Percentiles rank a stretch among this genome's conserved stretches.
phyloP scores from a whole-genome alignment of 2,113 vertebrate genomes.

The Thunnus maccoyii region DNA sequence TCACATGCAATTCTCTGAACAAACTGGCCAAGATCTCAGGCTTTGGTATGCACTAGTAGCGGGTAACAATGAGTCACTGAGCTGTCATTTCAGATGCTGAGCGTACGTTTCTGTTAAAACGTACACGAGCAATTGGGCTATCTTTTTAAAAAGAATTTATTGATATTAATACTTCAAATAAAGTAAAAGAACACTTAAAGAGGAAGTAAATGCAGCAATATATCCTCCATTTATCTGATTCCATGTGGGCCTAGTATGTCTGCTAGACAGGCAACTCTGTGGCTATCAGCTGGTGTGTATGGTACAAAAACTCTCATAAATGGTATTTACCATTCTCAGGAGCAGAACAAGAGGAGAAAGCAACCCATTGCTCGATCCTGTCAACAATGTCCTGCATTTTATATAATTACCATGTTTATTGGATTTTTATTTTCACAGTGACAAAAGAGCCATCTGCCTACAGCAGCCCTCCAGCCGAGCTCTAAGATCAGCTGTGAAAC shows the following conservation, averaged over 20 bases:
- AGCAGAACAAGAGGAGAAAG: constrained; percentile 63
- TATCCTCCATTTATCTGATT: constrained; percentile 13
- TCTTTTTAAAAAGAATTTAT: no score
- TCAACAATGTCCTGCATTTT: constrained; percentile 79
- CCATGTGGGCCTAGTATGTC: constrained; percentile 30
- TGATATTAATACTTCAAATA: not conserved
- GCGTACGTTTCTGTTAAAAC: not conserved
- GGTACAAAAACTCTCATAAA: constrained; percentile 63
- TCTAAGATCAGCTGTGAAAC: constrained; percentile 78
- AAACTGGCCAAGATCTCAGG: constrained; percentile 17
- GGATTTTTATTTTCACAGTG: constrained; percentile 87
- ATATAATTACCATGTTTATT: constrained; percentile 90
- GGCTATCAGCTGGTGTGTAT: constrained; percentile 49
- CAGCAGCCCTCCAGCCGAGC: constrained; percentile 73
- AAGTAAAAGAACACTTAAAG: not conserved
- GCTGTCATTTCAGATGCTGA: constrained; percentile 10
- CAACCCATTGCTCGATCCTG: constrained; percentile 65
- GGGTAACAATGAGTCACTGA: not conserved
- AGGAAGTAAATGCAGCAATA: not conserved
- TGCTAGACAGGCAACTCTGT: constrained; percentile 9
- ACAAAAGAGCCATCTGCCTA: constrained; percentile 87
- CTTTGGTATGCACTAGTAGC: constrained; percentile 28
- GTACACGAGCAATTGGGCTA: not conserved
- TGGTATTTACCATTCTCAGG: constrained; percentile 77
- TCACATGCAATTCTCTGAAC: constrained; percentile 52